Percentiles rank a stretch among this genome's conserved stretches.
Conservation (phyloP, 1,140 invertebrate species). For the Acromyrmex heyeri region DNA sequence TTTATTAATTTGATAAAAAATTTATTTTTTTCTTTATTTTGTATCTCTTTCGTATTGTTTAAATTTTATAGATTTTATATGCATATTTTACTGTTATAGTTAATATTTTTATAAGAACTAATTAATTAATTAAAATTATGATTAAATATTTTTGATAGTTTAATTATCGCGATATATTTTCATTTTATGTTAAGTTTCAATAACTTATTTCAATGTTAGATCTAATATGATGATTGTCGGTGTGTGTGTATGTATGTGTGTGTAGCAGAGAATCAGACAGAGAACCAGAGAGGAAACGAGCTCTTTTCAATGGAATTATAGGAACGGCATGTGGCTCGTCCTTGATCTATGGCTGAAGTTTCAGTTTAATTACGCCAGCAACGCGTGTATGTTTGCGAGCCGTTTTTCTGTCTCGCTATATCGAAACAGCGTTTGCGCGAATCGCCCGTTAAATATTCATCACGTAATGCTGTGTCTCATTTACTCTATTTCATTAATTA, state of each 20-base stretch:
- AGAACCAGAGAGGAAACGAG: neutral
- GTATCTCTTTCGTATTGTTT: neutral
- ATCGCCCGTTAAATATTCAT: slow-evolving; percentile 38
- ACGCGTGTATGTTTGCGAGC: neutral
- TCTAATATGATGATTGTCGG: neutral
- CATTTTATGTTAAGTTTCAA: neutral
- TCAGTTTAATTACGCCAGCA: slow-evolving; percentile 55
- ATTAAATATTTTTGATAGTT: neutral
- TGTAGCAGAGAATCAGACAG: neutral
- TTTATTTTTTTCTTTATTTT: neutral
- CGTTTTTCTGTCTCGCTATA: slow-evolving; percentile 18
- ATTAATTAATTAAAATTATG: neutral
- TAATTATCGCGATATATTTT: neutral
- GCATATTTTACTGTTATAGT: neutral
- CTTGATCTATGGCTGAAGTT: slow-evolving; percentile 59
- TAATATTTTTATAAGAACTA: neutral
- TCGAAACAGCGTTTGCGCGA: neutral
- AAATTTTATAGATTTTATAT: neutral
- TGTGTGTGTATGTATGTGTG: neutral
- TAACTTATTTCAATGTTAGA: neutral
- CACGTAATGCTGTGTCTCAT: neutral
- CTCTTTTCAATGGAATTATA: slow-evolving; percentile 32
- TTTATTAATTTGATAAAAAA: neutral
- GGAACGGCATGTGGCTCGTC: slow-evolving; percentile 33
- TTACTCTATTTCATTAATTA: slow-evolving; percentile 1